Evolutionary conservation across 1,140 invertebrate species (phyloP).

Genomic region (Micrasema minimum): DNA sequence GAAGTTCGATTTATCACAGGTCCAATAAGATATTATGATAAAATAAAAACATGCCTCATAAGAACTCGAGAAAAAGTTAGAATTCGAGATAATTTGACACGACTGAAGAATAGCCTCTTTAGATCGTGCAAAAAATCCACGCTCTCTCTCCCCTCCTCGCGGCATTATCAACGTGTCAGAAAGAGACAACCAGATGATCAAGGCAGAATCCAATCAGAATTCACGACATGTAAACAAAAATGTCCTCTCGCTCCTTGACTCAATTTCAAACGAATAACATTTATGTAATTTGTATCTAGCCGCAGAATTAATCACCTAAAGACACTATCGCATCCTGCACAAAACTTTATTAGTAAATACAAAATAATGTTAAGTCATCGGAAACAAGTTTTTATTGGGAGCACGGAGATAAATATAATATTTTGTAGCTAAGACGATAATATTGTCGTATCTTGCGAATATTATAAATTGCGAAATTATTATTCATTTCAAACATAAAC

Average conservation of each 20-base stretch:
- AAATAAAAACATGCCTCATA: too few species aligned
- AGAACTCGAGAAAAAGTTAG: too few species aligned
- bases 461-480: conserved; percentile 13
- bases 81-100: too few species aligned
- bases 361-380: neutral
- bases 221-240: conserved; percentile 28
- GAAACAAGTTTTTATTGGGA: conserved; percentile 19
- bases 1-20: too few species aligned
- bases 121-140: too few species aligned
- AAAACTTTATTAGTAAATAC: conserved; percentile 1
- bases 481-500: neutral
- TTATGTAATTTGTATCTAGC: conserved; percentile 8
- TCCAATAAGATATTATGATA: too few species aligned
- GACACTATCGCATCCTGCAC: neutral
- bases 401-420: neutral
- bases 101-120: too few species aligned
- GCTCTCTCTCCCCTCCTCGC: neutral
- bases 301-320: conserved; percentile 36
- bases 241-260: conserved; percentile 14
- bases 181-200: conserved; percentile 2
- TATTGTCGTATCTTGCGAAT: neutral
- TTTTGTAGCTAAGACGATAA: neutral
- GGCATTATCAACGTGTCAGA: neutral
- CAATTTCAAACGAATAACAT: conserved; percentile 3
- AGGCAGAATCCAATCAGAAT: conserved; percentile 21